These are phyloP conservation scores for Torymus texanus DNA, from an alignment of 2,888 invertebrate species.

Conservation along the genomic window DNA sequence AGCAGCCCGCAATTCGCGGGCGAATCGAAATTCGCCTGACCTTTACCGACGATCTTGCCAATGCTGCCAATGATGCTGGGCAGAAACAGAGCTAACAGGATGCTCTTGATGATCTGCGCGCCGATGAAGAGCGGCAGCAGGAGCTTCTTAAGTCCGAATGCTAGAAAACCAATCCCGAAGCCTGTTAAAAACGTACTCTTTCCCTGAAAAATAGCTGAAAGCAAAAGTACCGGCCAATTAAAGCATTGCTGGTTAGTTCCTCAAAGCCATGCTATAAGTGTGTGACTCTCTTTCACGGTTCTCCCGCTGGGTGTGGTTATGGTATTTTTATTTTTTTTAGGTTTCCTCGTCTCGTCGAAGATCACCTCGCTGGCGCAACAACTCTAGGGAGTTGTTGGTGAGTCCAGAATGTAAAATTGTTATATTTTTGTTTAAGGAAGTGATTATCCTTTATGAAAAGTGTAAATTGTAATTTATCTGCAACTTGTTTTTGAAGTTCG, in stretches of 20 bases:
- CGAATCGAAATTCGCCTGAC: constrained; percentile 71
- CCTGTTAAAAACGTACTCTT: constrained; percentile 81
- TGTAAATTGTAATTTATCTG: too few relatives aligned
- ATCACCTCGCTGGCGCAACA: too few relatives aligned
- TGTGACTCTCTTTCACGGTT: constrained; percentile 1
- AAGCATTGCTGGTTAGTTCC: constrained; percentile 71
- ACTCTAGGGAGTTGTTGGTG: too few relatives aligned
- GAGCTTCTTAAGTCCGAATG: constrained; percentile 88
- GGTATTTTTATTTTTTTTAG: not conserved
- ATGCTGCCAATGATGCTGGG: constrained; percentile 89
- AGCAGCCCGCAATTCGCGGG: too few relatives aligned
- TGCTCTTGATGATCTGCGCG: constrained; percentile 87
- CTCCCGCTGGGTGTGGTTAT: not conserved
- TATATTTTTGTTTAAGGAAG: too few relatives aligned
- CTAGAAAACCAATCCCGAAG: constrained; percentile 82
- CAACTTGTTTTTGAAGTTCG: too few relatives aligned
- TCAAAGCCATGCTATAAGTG: constrained; percentile 70
- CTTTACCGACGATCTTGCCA: constrained; percentile 90
- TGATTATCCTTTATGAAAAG: too few relatives aligned
- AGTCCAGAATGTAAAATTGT: too few relatives aligned
- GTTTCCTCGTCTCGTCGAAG: too few relatives aligned
- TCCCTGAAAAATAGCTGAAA: constrained; percentile 75
- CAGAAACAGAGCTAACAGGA: constrained; percentile 88
- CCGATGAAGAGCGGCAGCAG: constrained; percentile 89
- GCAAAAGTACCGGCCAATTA: constrained; percentile 73